Conservation (phyloP, 2,797 vertebrate genomes). For the Schizothorax lantsangensis region DNA sequence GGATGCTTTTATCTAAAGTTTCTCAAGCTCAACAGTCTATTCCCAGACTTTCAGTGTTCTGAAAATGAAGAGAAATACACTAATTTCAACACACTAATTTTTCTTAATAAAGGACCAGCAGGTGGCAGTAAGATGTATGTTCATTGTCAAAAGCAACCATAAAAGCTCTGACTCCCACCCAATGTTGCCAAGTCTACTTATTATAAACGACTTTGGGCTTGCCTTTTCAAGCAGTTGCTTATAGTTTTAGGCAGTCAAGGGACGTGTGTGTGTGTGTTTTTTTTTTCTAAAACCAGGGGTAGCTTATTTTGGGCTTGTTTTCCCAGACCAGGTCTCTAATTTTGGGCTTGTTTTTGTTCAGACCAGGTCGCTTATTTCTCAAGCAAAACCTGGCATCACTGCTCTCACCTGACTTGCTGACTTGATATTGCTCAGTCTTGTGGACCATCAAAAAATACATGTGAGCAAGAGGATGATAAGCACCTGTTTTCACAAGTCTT, state of each 20-base stretch:
- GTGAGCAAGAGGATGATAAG: not conserved
- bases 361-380: not conserved
- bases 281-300: not conserved
- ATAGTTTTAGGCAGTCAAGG: not conserved
- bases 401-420: constrained; percentile 4
- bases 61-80: not conserved
- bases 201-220: not conserved
- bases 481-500: constrained; percentile 3
- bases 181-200: not conserved
- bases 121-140: constrained; percentile 33
- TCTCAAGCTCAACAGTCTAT: not conserved
- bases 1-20: not conserved
- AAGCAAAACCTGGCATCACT: not conserved
- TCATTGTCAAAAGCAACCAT: not conserved
- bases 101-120: constrained; percentile 34
- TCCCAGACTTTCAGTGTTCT: not conserved
- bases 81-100: not conserved
- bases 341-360: not conserved
- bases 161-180: not conserved
- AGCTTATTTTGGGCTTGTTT: not conserved
- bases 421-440: not conserved
- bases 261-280: not conserved
- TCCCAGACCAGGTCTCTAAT: not conserved
- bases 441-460: not conserved
- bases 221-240: not conserved